Evolutionary conservation across 2,113 vertebrate genomes (phyloP), one percentile per base, ranked within the genome.

Genomic region (Scolopax mira): DNA sequence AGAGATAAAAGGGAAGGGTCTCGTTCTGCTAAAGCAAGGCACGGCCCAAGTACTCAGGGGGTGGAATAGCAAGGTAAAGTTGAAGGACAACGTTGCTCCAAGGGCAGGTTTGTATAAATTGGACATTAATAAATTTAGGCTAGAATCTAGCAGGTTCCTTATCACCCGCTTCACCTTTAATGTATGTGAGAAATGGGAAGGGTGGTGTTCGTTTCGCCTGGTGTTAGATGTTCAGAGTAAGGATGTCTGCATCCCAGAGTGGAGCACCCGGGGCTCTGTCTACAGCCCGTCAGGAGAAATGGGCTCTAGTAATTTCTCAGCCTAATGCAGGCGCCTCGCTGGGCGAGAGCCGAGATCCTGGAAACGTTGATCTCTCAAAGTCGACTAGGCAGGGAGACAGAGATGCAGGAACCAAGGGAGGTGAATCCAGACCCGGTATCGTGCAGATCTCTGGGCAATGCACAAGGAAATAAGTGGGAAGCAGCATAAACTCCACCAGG

Each of bases 201-300:
- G 82, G 86, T 62, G 94, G 86, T 5, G 58, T 5, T 70, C 11
- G 72, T 35, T 75, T 61, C 57, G 15, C 65, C 8, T 39, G 0
- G 67, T 69, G 49, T 70, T 23, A 42, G 84, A 72, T 42, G 84
- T 89, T 79, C 73, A 44, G 33, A 58, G 88, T 2, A 7, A 79
- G 73, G 88, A 65, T 1, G 85, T 82, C 85, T 95, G 71, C 60
- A 61, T 15, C 79, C 6, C 39, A 46, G 69, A 37, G 70, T 5
- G 1, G 65, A 91, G 91, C 94, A 91, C 94, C 91, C 21, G 79
- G 86, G 91, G 92, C 92, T 82, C 89, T 74, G 82, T 67, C 95
- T 90, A 18, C 17, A 24, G 75, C 39, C 92, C 80, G 2, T 0
- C 1, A 24, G 58, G 10, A 21, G 31, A 25, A 27, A 9, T 12